Evolutionary conservation across 2,113 vertebrate species (phyloP), one percentile per base, ranked within the genome.

Genomic region (Ramphastos sulfuratus): DNA sequence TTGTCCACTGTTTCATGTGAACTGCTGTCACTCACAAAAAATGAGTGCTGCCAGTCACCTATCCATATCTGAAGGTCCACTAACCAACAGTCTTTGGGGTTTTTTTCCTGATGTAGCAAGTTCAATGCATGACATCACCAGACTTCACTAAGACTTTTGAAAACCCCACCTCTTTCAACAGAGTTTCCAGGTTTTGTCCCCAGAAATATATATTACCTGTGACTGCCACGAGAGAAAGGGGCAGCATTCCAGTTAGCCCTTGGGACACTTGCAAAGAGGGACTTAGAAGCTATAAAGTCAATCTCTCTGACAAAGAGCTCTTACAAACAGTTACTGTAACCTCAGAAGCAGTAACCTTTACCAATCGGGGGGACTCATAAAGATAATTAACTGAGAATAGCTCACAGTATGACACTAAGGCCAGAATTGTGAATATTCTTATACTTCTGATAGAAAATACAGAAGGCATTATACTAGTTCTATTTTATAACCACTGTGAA

Each of bases 371-470:
- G 59, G 67, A 85, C 66, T 94, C n/a, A 12, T 58, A 91, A 87
- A n/a, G 85, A 89, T 82, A 96, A 93, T 96, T 91, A 94, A 91
- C 74, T 39, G 37, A 94, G 84, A 77, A 69, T 15, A 95, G 66
- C 84, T 91, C 93, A 79, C 91, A 87, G 82, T 7, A 3, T 50
- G 87, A 89, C 30, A 20, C 66, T 44, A 59, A 2, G 14, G 50
- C 74, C 82, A 85, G 61, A 93, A 95, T 42, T 90, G 79, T 90
- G 93, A 91, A 94, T 92, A 93, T 87, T 91, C 85, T 78, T 82
- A 83, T 61, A 72, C 4, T 82, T 87, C n/a, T 77, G 80, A 92
- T 28, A 90, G 35, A 85, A 93, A 95, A 64, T 71, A 92, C 46
- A 90, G 76, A 91, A 93, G 81, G 84, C 58, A 91, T 89, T 95